Conservation (phyloP, 2,888 invertebrate species). For the Opisthograptis luteolata region DNA sequence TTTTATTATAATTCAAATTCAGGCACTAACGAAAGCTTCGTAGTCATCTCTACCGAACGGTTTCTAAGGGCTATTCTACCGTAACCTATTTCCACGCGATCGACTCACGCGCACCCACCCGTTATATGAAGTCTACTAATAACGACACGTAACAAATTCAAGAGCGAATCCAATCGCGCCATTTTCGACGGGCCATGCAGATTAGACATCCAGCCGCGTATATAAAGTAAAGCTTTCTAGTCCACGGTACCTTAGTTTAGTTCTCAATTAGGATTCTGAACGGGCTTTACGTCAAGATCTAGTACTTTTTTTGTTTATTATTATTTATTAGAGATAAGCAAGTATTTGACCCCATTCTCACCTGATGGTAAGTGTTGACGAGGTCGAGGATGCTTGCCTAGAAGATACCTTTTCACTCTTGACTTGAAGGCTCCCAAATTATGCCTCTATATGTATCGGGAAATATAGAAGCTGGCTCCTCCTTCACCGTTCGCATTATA, state of each 20-base stretch:
- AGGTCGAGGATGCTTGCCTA: too few relatives aligned
- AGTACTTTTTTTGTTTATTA: too few relatives aligned
- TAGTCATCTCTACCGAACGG: constrained; percentile 5
- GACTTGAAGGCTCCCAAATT: too few relatives aligned
- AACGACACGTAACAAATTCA: constrained; percentile 75
- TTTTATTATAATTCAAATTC: neutral
- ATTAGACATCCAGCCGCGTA: constrained; percentile 36
- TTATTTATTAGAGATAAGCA: too few relatives aligned
- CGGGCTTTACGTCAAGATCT: too few relatives aligned
- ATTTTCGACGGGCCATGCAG: constrained; percentile 54
- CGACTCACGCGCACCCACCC: constrained; percentile 56
- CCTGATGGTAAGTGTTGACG: too few relatives aligned
- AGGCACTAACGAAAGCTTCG: constrained; percentile 7
- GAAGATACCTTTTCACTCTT: too few relatives aligned
- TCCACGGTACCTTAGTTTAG: neutral
- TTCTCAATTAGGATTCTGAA: neutral
- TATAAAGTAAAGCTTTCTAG: neutral
- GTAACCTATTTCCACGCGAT: constrained; percentile 20
- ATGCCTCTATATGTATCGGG: too few relatives aligned
- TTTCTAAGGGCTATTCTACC: constrained; percentile 32
- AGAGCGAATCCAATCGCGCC: constrained; percentile 68
- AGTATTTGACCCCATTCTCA: too few relatives aligned
- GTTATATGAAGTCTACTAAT: constrained; percentile 64
- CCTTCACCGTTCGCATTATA: too few relatives aligned
- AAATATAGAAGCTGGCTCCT: too few relatives aligned